phyloP scores from a whole-genome alignment of 2,888 invertebrate genomes.

The Aplocera efformata region DNA sequence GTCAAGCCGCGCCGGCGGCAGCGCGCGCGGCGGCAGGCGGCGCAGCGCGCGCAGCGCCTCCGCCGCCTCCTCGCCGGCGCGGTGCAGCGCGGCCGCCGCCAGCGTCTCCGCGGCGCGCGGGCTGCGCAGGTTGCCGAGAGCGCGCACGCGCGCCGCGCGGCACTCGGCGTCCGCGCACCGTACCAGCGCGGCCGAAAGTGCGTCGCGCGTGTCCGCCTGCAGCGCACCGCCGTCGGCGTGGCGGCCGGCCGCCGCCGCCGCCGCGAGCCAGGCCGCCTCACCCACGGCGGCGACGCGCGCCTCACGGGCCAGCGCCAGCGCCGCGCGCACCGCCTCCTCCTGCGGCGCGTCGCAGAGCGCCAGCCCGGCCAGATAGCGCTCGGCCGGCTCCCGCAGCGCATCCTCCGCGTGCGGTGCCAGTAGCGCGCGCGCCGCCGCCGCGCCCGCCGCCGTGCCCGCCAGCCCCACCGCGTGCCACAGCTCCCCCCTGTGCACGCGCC shows the following conservation, averaged over 20 bases:
- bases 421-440: slow-evolving; percentile 38
- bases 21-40: slow-evolving; percentile 23
- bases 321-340: slow-evolving; percentile 32
- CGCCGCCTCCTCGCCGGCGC: slow-evolving; percentile 17
- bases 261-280: slow-evolving; percentile 36
- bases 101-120: slow-evolving; percentile 40
- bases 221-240: slow-evolving; percentile 30
- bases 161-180: slow-evolving; percentile 37
- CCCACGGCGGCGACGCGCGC: slow-evolving; percentile 33
- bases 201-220: not conserved
- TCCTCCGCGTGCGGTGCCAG: slow-evolving; percentile 39
- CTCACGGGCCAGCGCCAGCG: slow-evolving; percentile 34
- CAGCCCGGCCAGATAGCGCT: slow-evolving; percentile 9
- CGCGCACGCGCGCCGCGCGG: slow-evolving; percentile 37
- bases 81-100: slow-evolving; percentile 39
- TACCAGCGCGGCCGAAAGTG: not conserved
- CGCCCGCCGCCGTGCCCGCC: slow-evolving; percentile 38
- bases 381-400: slow-evolving; percentile 32
- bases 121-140: slow-evolving; percentile 53
- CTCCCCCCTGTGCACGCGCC: slow-evolving; percentile 21
- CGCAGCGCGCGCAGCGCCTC: slow-evolving; percentile 34
- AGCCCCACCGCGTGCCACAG: slow-evolving; percentile 45
- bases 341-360: slow-evolving; percentile 4
- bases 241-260: slow-evolving; percentile 30
- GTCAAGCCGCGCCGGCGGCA: slow-evolving; percentile 26